Percentiles rank a stretch among this genome's conserved stretches.
phyloP scores from a whole-genome alignment of 1,140 invertebrate genomes.

The Drosophila chauvacae region DNA sequence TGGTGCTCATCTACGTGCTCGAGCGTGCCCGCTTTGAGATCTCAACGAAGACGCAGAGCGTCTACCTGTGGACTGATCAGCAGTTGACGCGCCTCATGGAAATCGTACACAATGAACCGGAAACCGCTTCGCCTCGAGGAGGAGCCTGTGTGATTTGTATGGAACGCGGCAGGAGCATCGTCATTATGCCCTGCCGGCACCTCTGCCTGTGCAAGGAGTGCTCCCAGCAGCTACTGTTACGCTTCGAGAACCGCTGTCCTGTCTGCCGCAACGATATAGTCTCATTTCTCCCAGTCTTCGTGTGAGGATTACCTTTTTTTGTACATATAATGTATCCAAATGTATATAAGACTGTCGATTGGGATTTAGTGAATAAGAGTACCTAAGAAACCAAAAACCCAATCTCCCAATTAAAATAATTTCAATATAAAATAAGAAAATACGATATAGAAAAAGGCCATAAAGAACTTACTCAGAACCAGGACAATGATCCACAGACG shows the following conservation, averaged over 20 bases:
- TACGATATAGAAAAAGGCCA: neutral
- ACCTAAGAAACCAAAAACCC: neutral
- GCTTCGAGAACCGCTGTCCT: constrained; percentile 38
- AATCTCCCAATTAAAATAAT: neutral
- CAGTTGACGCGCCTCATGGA: constrained; percentile 27
- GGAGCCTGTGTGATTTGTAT: constrained; percentile 58
- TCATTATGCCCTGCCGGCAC: constrained; percentile 63
- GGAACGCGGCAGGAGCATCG: constrained; percentile 52
- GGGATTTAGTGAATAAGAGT: constrained; percentile 1
- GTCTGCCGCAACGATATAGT: constrained; percentile 51
- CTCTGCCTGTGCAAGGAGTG: constrained; percentile 65
- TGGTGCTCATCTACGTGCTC: constrained; percentile 20
- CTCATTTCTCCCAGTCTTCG: constrained; percentile 37
- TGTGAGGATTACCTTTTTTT: constrained; percentile 27
- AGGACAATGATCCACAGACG: too few relatives aligned
- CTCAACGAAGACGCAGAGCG: constrained; percentile 17
- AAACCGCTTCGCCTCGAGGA: neutral
- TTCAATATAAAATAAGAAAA: neutral
- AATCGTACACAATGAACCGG: neutral
- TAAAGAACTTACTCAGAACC: neutral
- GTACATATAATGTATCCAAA: neutral
- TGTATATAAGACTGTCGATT: constrained; percentile 32
- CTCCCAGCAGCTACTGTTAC: constrained; percentile 19
- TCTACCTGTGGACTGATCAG: constrained; percentile 27
- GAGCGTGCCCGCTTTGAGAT: constrained; percentile 14